phyloP scores from a whole-genome alignment of 2,888 invertebrate species.

The Drosophila barbarae region DNA sequence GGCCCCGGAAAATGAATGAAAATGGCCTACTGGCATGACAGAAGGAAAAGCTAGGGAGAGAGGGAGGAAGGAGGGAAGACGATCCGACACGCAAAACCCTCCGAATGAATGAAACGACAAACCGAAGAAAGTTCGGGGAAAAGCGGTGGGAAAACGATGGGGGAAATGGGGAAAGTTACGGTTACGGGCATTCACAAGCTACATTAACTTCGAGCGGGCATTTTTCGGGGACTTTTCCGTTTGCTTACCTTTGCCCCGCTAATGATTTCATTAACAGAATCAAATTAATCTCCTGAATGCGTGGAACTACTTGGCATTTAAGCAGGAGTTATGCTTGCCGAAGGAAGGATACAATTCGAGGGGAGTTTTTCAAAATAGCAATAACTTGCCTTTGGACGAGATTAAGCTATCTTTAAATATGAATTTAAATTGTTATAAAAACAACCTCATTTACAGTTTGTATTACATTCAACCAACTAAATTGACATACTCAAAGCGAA shows the following conservation, averaged over 20 bases:
- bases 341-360: background rate
- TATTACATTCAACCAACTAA: background rate
- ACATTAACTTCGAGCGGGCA: slow-evolving; percentile 20
- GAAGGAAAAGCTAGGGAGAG: background rate
- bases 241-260: slow-evolving; percentile 15
- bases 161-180: slow-evolving; percentile 10
- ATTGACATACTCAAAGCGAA: no score
- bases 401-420: background rate
- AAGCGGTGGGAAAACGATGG: slow-evolving; percentile 10
- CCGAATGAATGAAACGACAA: slow-evolving; percentile 12
- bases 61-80: background rate
- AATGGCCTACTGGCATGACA: slow-evolving; percentile 31
- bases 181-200: slow-evolving; percentile 23
- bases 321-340: background rate
- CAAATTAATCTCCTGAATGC: slow-evolving; percentile 35
- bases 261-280: slow-evolving; percentile 44
- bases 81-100: slow-evolving; percentile 20
- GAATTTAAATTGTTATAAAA: background rate
- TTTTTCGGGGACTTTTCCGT: slow-evolving; percentile 14
- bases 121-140: background rate
- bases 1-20: slow-evolving; percentile 24
- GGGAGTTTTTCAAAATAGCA: background rate
- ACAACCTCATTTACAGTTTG: background rate
- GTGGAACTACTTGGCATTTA: slow-evolving; percentile 15
- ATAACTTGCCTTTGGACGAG: background rate